Evolutionary conservation across 2,113 vertebrate genomes (phyloP).

Genomic region (Nesoenas mayeri): DNA sequence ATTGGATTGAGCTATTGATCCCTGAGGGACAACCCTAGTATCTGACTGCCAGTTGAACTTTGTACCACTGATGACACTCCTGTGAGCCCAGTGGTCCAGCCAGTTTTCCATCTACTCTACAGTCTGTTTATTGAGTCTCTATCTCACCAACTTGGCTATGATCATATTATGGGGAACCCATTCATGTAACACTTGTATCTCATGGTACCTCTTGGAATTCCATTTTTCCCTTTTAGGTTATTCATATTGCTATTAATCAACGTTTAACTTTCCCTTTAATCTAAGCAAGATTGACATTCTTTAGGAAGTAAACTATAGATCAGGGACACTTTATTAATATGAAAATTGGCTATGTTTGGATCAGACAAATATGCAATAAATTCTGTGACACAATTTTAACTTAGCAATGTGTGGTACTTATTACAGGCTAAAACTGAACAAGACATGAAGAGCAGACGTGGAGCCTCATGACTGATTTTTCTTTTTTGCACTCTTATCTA

Average conservation of each 20-base stretch:
- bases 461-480: not conserved
- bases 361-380: not conserved
- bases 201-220: not conserved
- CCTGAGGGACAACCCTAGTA: not conserved
- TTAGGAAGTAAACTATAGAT: not conserved
- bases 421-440: not conserved
- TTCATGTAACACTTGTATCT: not conserved
- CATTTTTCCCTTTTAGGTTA: not conserved
- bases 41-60: not conserved
- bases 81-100: not conserved
- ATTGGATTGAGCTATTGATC: not conserved
- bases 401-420: not conserved
- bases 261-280: not conserved
- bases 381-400: not conserved
- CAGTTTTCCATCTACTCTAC: no score
- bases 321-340: not conserved
- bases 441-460: not conserved
- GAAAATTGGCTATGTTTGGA: not conserved
- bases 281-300: not conserved
- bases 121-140: not conserved
- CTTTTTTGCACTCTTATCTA: not conserved
- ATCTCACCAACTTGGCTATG: not conserved
- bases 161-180: not conserved
- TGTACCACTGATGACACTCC: not conserved
- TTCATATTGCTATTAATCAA: not conserved